These are phyloP conservation scores for Capitella teleta DNA, from an alignment of 1,140 invertebrate genomes.

Conservation along the genomic window DNA sequence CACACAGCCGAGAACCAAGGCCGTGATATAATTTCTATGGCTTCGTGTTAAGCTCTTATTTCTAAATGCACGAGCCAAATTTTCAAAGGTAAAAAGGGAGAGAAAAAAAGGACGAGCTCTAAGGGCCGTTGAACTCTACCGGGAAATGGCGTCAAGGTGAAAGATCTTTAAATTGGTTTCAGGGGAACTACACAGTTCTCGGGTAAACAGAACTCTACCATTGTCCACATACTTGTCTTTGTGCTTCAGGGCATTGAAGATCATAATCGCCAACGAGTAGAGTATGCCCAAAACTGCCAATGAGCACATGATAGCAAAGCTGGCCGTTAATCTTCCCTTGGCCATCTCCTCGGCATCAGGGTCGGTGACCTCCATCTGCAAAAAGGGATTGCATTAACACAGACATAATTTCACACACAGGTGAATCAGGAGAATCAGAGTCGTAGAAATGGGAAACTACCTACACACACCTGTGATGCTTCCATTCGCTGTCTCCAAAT, in stretches of 20 bases:
- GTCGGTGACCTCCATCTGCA: too few species aligned
- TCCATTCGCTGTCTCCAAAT: too few species aligned
- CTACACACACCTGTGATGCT: too few species aligned
- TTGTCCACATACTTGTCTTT: background rate
- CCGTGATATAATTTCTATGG: too few species aligned
- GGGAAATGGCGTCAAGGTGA: background rate
- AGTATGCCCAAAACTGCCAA: slow-evolving; percentile 5
- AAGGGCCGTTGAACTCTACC: background rate
- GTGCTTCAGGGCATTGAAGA: slow-evolving; percentile 6
- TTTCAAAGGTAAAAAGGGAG: background rate
- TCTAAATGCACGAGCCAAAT: background rate
- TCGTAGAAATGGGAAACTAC: too few species aligned
- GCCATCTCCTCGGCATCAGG: too few species aligned
- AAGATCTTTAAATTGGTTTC: background rate
- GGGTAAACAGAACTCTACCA: background rate
- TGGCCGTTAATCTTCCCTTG: too few species aligned
- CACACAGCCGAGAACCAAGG: too few species aligned
- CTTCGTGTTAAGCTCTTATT: background rate
- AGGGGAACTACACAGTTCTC: background rate
- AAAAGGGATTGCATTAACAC: too few species aligned
- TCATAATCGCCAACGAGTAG: slow-evolving; percentile 6
- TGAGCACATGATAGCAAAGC: slow-evolving; percentile 4
- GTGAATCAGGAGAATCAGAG: too few species aligned
- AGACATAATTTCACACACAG: too few species aligned
- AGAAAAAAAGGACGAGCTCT: too few species aligned